Percentiles rank a stretch among this genome's conserved stretches.
phyloP scores from a whole-genome alignment of 2,797 vertebrate genomes.

The Valencia hispanica region DNA sequence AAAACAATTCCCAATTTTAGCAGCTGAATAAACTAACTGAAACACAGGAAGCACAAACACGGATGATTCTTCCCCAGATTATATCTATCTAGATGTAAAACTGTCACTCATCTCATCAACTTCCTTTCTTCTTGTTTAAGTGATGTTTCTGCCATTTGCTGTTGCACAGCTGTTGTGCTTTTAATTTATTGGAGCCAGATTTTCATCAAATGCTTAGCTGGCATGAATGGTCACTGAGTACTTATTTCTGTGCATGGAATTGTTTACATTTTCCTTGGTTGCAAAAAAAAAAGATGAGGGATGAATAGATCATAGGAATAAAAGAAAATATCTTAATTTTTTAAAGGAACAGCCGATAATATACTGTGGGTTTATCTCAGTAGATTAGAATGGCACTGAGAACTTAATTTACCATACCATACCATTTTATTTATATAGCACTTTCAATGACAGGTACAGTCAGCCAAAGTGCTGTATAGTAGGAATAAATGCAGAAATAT shows the following conservation, averaged over 20 bases:
- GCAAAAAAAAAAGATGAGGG: background rate
- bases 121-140: conserved; percentile 5
- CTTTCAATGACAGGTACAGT: too few relatives aligned
- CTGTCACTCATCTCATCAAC: background rate
- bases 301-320: background rate
- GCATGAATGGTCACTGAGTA: background rate
- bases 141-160: conserved; percentile 9
- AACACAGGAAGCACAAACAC: conserved; percentile 5
- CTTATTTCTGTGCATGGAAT: background rate
- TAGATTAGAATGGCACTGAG: background rate
- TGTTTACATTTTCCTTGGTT: background rate
- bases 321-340: background rate
- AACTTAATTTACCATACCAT: background rate
- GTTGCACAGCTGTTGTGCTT: conserved; percentile 3
- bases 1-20: background rate
- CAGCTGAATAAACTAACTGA: background rate
- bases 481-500: too few relatives aligned
- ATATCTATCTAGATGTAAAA: background rate
- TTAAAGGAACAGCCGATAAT: background rate
- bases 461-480: too few relatives aligned
- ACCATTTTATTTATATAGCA: too few relatives aligned
- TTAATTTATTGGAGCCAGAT: conserved; percentile 15
- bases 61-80: conserved; percentile 1
- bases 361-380: background rate
- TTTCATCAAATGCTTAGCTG: conserved; percentile 17